A percentile compares a stretch with the other conserved stretches of the same genome.
These are phyloP conservation scores for Myiozetetes cayanensis DNA, from an alignment of 2,113 vertebrate genomes.

Conservation along the genomic window DNA sequence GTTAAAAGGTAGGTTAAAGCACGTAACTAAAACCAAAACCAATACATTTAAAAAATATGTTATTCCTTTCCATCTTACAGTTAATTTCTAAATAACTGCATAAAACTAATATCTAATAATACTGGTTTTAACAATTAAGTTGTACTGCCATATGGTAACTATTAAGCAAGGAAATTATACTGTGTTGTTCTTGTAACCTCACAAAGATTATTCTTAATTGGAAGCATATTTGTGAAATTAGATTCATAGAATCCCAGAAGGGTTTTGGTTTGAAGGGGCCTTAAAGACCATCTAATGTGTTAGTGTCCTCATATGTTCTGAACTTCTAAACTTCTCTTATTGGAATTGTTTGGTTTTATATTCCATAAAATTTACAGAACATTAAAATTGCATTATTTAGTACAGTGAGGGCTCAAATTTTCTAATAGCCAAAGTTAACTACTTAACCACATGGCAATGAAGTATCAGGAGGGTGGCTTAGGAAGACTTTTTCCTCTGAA, in stretches of 20 bases:
- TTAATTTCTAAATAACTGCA: background rate
- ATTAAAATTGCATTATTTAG: background rate
- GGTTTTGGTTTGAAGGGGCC: background rate
- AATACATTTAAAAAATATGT: accelerated
- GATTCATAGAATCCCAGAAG: background rate
- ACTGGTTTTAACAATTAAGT: background rate
- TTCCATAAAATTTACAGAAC: background rate
- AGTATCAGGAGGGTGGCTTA: background rate
- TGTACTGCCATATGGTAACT: background rate
- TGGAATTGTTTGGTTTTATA: background rate
- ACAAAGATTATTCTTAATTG: background rate
- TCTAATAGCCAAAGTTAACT: background rate
- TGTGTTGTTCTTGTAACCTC: background rate
- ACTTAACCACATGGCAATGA: background rate
- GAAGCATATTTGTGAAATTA: background rate
- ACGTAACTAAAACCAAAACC: background rate
- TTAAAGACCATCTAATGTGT: background rate
- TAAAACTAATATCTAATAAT: background rate
- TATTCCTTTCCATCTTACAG: background rate
- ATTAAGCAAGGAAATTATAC: background rate
- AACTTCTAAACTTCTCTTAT: background rate
- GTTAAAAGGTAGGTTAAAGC: background rate
- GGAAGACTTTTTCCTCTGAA: background rate
- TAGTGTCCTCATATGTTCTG: background rate
- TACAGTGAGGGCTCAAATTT: background rate